Evolutionary conservation across 2,888 invertebrate genomes (phyloP), one percentile per base, ranked within the genome.

Genomic region (Aproaerema taeniolella): DNA sequence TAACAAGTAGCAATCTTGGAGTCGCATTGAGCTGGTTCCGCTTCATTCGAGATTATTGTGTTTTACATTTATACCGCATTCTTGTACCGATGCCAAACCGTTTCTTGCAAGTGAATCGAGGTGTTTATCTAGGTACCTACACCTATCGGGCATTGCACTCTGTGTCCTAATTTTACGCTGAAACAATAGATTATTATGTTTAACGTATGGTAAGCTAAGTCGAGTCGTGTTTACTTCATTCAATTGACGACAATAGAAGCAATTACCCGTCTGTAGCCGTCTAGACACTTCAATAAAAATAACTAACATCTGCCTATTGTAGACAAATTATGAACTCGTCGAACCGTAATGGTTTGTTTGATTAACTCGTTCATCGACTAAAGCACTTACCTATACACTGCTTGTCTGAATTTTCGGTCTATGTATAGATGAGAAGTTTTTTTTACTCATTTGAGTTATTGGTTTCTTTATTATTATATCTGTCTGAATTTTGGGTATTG

Each of bases 61-160:
- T 53, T 52, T 53, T 53, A 51, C 51, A 55, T 54, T 52, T 50
- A 53, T 50, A 50, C 49, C 46, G 42, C 45, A 60, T 56, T 50
- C 51, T 63, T 63, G 63, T 49, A 45, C 40, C 33, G 39, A 26
- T 60, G 58, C 63, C 62, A 64, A 60, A 41, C 46, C 36, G 41
- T 39, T 43, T 52, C 47, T 49, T 44, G 48, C 50, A 52, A 41
- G 43, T 51, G 52, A 49, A 48, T 37, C 26, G 29, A 9, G 1
- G 38, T 42, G 41, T 48, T 49, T 49, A 52, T 52, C 50, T 64
- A 65, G 24, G 24, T 46, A 43, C 42, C 46, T 50, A 48, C 45
- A 43, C 42, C 46, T 50, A 48, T 69, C 67, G 67, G 66, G 41
- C 70, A 59, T 64, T 63, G 73, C 65, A 64, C 73, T 53, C 56